A percentile compares a stretch with the other conserved stretches of the same genome.
These are phyloP conservation scores for Psococerastis gibbosa DNA, from an alignment of 2,888 invertebrate species.

Conservation along the genomic window DNA sequence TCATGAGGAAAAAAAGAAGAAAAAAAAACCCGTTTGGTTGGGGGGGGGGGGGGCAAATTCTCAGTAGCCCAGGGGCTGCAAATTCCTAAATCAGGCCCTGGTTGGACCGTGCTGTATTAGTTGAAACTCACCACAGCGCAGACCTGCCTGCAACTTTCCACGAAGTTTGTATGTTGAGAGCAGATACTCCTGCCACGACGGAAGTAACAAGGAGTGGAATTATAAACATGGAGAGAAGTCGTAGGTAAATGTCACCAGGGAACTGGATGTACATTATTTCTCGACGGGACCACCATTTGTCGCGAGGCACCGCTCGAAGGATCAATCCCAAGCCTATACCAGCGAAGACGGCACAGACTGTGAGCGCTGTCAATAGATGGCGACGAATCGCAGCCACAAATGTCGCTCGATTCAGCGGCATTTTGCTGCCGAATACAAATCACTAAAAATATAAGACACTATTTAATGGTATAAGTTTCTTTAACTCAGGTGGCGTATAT, in stretches of 20 bases:
- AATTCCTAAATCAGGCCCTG: no score
- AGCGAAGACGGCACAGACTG: neutral
- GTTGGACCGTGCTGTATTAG: no score
- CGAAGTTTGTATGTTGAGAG: slow-evolving; percentile 1
- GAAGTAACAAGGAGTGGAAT: slow-evolving; percentile 34
- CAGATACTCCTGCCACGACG: neutral
- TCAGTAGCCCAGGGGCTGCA: no score
- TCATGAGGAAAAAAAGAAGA: no score
- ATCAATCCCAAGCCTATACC: neutral
- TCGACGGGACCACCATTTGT: slow-evolving; percentile 5
- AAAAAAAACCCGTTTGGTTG: no score
- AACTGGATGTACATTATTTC: slow-evolving; percentile 37
- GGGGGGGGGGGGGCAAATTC: no score
- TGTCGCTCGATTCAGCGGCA: no score
- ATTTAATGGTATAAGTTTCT: no score
- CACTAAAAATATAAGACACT: no score
- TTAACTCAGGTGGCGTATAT: no score
- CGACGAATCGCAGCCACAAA: neutral
- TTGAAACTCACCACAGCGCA: neutral
- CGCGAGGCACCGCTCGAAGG: neutral
- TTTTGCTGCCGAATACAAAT: no score
- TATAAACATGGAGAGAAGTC: slow-evolving; percentile 47
- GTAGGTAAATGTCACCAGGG: slow-evolving; percentile 47
- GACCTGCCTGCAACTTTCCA: neutral
- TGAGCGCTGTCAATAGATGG: neutral